Evolutionary conservation across 2,888 invertebrate species (phyloP).

Genomic region (Plemyria rubiginata): DNA sequence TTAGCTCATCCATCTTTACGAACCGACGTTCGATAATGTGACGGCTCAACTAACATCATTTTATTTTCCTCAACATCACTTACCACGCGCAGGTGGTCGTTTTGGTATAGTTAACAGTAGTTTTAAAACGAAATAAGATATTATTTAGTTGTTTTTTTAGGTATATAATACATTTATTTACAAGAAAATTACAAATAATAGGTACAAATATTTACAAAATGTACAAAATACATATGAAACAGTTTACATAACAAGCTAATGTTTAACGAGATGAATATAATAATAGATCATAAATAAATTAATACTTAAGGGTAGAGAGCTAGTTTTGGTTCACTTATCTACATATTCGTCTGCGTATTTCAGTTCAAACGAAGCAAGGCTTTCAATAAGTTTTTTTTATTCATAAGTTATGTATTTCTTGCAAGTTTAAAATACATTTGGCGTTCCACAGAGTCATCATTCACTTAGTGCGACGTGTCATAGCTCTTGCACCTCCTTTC

Average conservation of each 20-base stretch:
- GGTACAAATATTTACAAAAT: too few species aligned
- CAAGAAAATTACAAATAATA: too few species aligned
- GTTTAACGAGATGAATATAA: too few species aligned
- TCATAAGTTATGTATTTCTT: conserved; percentile 1
- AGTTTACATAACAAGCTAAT: too few species aligned
- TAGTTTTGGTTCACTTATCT: too few species aligned
- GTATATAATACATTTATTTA: too few species aligned
- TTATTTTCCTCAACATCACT: conserved; percentile 21
- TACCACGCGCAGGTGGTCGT: neutral
- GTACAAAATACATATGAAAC: too few species aligned
- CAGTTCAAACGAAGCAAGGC: neutral
- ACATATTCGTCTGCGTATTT: too few species aligned
- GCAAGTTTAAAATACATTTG: conserved; percentile 16
- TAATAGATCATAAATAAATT: too few species aligned
- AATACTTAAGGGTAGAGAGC: too few species aligned
- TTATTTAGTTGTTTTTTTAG: too few species aligned
- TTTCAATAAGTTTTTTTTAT: neutral
- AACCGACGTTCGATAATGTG: conserved; percentile 48
- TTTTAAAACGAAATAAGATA: neutral
- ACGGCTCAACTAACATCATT: conserved; percentile 34
- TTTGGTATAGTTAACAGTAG: neutral
- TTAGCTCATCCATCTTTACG: conserved; percentile 52
- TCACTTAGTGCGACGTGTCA: conserved; percentile 78
- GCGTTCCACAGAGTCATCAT: conserved; percentile 59
- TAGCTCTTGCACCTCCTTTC: conserved; percentile 54